These are phyloP conservation scores for Xerus rutilus DNA, from an alignment of 2,797 vertebrate species.

Conservation along the genomic window DNA sequence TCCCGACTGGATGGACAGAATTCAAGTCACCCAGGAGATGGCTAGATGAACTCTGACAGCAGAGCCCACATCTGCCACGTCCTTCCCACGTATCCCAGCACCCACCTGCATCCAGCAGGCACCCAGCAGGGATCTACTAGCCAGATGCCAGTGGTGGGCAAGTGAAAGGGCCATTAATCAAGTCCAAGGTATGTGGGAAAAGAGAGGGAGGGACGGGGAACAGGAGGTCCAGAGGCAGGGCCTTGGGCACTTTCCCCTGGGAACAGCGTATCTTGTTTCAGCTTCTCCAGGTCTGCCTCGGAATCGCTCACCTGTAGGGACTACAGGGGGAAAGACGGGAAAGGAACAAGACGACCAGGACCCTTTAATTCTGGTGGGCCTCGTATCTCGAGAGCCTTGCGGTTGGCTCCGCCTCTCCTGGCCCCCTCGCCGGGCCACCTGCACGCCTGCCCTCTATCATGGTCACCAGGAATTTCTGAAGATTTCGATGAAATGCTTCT, in stretches of 20 bases:
- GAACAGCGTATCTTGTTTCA: accelerated
- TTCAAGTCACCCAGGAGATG: neutral
- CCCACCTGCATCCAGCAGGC: accelerated
- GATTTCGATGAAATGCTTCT: neutral
- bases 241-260: neutral
- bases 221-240: accelerated
- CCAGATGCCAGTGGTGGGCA: neutral
- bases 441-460: accelerated
- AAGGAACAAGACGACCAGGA: neutral
- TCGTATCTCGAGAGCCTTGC: accelerated
- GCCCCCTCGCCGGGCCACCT: neutral
- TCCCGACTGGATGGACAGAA: neutral
- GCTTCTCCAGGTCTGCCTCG: neutral
- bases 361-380: neutral
- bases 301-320: neutral
- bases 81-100: accelerated
- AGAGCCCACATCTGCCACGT: neutral
- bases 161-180: neutral
- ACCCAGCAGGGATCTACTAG: neutral
- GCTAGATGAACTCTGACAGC: no score
- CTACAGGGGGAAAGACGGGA: neutral
- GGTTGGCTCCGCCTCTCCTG: no score
- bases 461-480: neutral
- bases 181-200: neutral
- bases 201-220: neutral